A percentile compares a stretch with the other conserved stretches of the same genome.
phyloP scores from a whole-genome alignment of 2,888 invertebrate genomes.

The Lasioglossum vierecki region DNA sequence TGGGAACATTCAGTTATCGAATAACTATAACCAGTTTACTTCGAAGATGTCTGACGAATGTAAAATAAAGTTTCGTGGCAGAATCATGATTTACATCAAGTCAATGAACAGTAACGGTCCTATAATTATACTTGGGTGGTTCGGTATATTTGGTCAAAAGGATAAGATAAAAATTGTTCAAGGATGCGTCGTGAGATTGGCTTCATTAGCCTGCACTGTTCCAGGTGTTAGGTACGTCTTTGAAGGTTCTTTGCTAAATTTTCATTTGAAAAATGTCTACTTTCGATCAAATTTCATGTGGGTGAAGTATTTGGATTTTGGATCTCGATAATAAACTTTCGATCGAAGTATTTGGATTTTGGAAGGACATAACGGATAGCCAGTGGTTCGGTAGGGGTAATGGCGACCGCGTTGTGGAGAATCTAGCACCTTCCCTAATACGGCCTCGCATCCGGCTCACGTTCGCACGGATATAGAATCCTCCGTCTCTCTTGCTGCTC shows the following conservation, averaged over 20 bases:
- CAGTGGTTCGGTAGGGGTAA: conserved; percentile 83
- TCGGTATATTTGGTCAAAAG: too few species aligned
- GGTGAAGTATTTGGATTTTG: background rate
- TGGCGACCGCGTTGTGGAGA: conserved; percentile 84
- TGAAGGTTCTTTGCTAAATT: background rate
- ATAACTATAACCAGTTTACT: background rate
- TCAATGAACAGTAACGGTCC: background rate
- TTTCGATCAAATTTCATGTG: background rate
- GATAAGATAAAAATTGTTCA: background rate
- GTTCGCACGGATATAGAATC: conserved; percentile 79
- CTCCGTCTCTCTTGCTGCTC: conserved; percentile 53
- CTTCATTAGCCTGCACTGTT: background rate
- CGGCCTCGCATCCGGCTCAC: conserved; percentile 79
- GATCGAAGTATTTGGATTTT: background rate
- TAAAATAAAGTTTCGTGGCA: background rate
- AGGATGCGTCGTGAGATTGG: background rate
- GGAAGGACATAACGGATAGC: background rate
- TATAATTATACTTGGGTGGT: background rate
- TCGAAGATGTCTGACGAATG: background rate
- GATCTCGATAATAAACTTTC: too few species aligned
- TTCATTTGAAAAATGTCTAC: background rate
- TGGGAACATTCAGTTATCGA: background rate
- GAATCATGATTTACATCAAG: background rate
- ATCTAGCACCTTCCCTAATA: conserved; percentile 82
- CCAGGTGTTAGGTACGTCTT: background rate